Evolutionary conservation across 2,888 invertebrate species (phyloP), one percentile per base, ranked within the genome.

Genomic region (Meteorus cinctellus): DNA sequence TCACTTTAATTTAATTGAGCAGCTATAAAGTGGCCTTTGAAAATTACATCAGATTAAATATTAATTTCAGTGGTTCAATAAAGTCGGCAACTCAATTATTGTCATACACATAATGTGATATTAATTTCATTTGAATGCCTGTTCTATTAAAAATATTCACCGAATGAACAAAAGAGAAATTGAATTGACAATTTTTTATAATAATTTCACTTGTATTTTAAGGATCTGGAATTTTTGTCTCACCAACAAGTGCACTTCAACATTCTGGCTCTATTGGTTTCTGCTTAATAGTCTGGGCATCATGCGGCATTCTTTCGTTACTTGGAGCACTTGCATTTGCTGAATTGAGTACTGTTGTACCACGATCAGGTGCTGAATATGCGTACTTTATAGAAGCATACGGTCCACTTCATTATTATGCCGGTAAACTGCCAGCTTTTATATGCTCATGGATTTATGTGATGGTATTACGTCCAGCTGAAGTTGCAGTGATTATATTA

Each of bases 141-240:
- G 34, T 36, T 65, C n/a, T 36, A 19, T 62, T 12, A 31, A 31
- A 31, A 31, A 10, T 62, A 12, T 1, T 4, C 12, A 2, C 2
- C 24, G 10, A 2, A 19, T 4, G 16, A 63, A 63, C 16, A 3
- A 34, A 31, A 8, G 14, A n/a, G 14, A n/a, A 29, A 34, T 63
- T 63, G 14, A 1, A 29, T 34, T n/a, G 45, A 41, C 45, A 4
- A 45, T 63, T 67, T 14, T 10, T 19, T 3, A 41, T 67, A 12
- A 67, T 67, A 10, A 67, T 19, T 29, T 12, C 12, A 16, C n/a
- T 3, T 34, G 31, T 62, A 16, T 72, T 75, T 80, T 82, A 8
- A 81, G 91, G 93, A 62, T 96, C 96, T 10, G 97, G 97, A 72
- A 96, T 97, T 78, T 97, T 97, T 86, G 93, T 97, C 6, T 95